phyloP scores from a whole-genome alignment of 2,888 invertebrate genomes.

The Myathropa florea region DNA sequence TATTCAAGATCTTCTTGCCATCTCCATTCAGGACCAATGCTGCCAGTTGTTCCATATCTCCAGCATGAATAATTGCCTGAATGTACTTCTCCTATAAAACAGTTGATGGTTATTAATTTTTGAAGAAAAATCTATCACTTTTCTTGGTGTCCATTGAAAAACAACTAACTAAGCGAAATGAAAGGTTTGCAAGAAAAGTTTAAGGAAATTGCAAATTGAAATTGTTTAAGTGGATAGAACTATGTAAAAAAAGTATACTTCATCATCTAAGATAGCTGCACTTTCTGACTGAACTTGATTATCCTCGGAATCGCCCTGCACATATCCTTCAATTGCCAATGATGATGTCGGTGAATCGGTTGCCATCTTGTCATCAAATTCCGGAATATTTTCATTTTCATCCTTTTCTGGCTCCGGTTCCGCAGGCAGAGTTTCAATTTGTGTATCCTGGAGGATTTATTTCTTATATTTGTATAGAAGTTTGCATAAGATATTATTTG shows the following conservation, averaged over 20 bases:
- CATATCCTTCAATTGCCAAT: conserved; percentile 79
- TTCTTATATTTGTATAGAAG: neutral
- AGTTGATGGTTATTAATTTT: neutral
- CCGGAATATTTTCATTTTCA: conserved; percentile 59
- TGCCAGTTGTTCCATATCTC: conserved; percentile 95
- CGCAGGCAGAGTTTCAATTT: neutral
- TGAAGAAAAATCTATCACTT: neutral
- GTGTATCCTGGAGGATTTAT: conserved; percentile 43
- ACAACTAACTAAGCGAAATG: conserved; percentile 18
- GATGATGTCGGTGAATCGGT: conserved; percentile 78
- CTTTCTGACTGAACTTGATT: conserved; percentile 81
- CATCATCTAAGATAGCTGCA: conserved; percentile 77
- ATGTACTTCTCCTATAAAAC: conserved; percentile 85
- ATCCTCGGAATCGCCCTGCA: conserved; percentile 80
- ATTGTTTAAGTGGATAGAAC: conserved; percentile 27
- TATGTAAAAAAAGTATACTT: conserved; percentile 76
- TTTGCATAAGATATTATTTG: neutral
- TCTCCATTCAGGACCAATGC: conserved; percentile 93
- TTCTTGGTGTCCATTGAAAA: conserved; percentile 1
- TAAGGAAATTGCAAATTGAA: neutral
- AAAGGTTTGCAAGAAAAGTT: conserved; percentile 31
- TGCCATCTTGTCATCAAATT: conserved; percentile 57
- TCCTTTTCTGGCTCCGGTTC: conserved; percentile 62
- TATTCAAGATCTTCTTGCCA: conserved; percentile 88
- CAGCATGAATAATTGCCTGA: conserved; percentile 85